A percentile compares a stretch with the other conserved stretches of the same genome.
These are phyloP conservation scores for Drosophila testacea DNA, from an alignment of 2,888 invertebrate genomes.

Conservation along the genomic window DNA sequence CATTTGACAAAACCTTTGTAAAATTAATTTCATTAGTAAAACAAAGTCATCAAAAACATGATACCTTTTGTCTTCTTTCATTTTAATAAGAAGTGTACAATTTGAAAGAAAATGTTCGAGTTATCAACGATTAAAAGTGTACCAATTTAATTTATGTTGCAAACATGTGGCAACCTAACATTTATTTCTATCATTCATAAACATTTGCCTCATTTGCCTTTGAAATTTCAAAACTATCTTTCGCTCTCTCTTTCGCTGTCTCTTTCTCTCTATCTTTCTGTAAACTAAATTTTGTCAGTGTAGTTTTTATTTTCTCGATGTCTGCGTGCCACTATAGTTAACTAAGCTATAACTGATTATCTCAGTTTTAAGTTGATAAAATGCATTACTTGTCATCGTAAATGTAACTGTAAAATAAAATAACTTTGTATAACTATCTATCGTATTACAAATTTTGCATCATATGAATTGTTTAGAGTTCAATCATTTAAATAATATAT, in stretches of 20 bases:
- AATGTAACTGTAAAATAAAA: slow-evolving; percentile 2
- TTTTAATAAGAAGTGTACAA: background rate
- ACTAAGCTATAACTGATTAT: slow-evolving; percentile 1
- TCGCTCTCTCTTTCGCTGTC: slow-evolving; percentile 5
- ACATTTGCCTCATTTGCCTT: slow-evolving; percentile 2
- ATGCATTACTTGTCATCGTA: slow-evolving; percentile 3
- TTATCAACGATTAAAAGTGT: background rate
- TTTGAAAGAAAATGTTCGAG: background rate
- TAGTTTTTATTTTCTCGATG: background rate
- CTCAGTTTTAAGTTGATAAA: background rate
- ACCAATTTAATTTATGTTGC: too few relatives aligned
- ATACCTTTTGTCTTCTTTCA: background rate
- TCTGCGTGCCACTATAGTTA: slow-evolving; percentile 2
- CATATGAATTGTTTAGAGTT: background rate
- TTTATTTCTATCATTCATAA: background rate
- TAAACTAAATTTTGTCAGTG: slow-evolving; percentile 1
- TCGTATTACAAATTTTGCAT: slow-evolving; percentile 1
- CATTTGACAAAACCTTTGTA: background rate
- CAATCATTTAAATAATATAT: background rate
- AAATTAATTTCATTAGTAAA: background rate
- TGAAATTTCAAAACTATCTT: slow-evolving; percentile 1
- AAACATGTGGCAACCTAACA: slow-evolving; percentile 11
- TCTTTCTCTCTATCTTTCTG: background rate
- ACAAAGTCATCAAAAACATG: background rate
- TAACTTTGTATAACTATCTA: background rate